Evolutionary conservation across 2,888 invertebrate genomes (phyloP).

Genomic region (Acronicta leporina): DNA sequence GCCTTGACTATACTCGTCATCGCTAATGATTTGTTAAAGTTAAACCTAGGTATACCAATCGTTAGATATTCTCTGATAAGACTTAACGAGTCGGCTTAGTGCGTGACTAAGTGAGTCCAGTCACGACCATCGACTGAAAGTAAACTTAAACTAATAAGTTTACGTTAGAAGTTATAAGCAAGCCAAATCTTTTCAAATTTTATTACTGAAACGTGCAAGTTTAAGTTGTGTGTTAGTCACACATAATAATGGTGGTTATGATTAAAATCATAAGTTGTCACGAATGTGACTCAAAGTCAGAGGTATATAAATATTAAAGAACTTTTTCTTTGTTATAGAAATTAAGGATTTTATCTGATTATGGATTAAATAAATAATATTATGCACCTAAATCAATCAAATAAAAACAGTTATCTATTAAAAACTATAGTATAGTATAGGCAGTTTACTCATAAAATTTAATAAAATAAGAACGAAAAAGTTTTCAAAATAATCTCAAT

Average conservation of each 20-base stretch:
- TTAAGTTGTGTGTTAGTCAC: constrained; percentile 48
- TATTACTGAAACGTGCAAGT: constrained; percentile 14
- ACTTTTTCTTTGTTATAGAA: background rate
- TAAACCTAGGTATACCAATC: constrained; percentile 49
- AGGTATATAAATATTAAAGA: constrained; percentile 1
- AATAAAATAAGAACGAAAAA: no score
- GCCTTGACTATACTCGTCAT: constrained; percentile 26
- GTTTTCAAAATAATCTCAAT: no score
- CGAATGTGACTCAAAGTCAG: constrained; percentile 37
- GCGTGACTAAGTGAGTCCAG: constrained; percentile 81
- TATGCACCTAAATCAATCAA: background rate
- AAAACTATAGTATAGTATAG: no score
- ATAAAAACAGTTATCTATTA: background rate
- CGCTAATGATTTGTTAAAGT: constrained; percentile 48
- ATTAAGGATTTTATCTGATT: background rate
- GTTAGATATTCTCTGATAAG: constrained; percentile 71
- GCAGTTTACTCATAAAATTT: no score
- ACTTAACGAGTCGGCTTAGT: constrained; percentile 71
- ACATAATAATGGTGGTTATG: constrained; percentile 36
- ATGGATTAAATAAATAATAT: background rate
- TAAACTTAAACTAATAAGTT: constrained; percentile 49
- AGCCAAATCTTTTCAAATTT: background rate
- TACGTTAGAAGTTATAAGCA: background rate
- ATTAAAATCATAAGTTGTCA: constrained; percentile 19
- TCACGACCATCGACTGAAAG: constrained; percentile 68